Evolutionary conservation across 2,113 vertebrate genomes (phyloP).

Genomic region (Vulpes vulpes): DNA sequence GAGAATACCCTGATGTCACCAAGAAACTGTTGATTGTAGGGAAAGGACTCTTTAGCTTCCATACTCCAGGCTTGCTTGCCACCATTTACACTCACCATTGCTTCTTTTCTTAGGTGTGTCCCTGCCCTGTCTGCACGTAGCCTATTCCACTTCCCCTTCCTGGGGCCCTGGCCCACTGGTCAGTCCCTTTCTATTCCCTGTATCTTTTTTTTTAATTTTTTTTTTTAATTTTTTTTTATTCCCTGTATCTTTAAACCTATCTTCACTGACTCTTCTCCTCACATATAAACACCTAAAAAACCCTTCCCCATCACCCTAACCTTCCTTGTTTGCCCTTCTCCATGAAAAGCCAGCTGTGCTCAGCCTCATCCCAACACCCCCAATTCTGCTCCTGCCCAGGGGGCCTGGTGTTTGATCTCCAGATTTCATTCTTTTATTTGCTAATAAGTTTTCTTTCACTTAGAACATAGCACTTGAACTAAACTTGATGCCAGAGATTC

Average conservation of each 20-base stretch:
- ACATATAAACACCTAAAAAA: not conserved
- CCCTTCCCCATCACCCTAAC: not conserved
- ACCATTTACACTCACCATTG: not conserved
- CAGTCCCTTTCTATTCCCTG: not conserved
- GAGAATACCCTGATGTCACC: not conserved
- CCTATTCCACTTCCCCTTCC: not conserved
- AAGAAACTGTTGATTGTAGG: not conserved
- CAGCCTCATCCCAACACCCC: fast-evolving
- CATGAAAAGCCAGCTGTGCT: not conserved
- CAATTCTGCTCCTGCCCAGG: not conserved
- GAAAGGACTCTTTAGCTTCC: not conserved
- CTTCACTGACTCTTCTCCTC: not conserved
- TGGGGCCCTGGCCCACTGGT: not conserved
- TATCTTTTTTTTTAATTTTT: too few species aligned
- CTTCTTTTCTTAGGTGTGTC: not conserved
- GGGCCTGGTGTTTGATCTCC: not conserved
- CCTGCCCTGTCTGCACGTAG: not conserved
- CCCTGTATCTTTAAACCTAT: constrained; percentile 18
- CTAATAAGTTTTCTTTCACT: not conserved
- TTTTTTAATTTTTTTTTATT: too few species aligned
- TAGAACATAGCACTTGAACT: not conserved
- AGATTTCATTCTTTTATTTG: not conserved
- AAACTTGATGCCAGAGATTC: not conserved
- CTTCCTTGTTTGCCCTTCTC: not conserved
- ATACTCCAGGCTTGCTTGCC: not conserved